phyloP scores from a whole-genome alignment of 2,113 vertebrate species.

The Eupsittula cactorum region DNA sequence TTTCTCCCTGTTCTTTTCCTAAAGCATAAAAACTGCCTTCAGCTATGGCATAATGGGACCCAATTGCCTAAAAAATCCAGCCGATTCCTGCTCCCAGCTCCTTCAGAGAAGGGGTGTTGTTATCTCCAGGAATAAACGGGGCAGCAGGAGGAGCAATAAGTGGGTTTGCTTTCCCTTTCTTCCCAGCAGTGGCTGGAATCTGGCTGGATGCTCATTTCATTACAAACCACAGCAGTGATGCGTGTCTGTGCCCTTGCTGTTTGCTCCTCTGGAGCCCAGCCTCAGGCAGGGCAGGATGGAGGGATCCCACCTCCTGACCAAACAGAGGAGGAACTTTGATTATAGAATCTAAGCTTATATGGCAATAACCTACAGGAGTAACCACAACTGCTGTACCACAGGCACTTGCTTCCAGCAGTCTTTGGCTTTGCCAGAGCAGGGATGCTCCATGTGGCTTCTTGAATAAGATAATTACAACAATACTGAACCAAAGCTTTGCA shows the following conservation, averaged over 20 bases:
- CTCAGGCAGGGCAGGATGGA: not conserved
- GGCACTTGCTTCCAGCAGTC: not conserved
- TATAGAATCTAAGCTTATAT: not conserved
- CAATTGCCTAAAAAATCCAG: not conserved
- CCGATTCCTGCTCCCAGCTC: not conserved
- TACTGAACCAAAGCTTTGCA: not conserved
- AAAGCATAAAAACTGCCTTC: not conserved
- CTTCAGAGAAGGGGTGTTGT: not conserved
- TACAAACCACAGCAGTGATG: not conserved
- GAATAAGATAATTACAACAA: not conserved
- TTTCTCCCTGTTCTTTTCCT: not conserved
- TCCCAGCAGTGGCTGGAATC: not conserved
- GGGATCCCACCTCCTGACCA: not conserved
- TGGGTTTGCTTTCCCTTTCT: not conserved
- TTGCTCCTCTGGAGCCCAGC: not conserved
- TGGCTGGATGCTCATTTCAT: not conserved
- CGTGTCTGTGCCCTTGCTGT: rapidly evolving
- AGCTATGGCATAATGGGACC: not conserved
- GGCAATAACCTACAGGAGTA: not conserved
- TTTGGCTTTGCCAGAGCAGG: not conserved
- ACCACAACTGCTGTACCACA: not conserved
- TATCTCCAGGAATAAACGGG: not conserved
- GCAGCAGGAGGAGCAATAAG: not conserved
- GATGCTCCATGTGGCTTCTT: rapidly evolving
- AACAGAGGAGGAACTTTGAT: not conserved